Evolutionary conservation across 2,888 invertebrate species (phyloP).

Genomic region (Macrophya annulata): DNA sequence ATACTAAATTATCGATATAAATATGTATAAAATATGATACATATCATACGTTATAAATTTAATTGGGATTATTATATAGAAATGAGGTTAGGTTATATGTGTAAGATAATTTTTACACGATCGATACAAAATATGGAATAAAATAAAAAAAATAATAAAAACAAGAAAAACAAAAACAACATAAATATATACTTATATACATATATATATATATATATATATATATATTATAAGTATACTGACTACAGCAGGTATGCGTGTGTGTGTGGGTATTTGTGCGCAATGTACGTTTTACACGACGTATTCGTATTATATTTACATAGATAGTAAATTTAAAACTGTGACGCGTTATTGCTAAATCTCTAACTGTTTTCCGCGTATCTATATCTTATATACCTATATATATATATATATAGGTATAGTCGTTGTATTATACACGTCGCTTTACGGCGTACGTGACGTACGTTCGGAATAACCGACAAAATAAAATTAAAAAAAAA

Average conservation of each 20-base stretch:
- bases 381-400: neutral
- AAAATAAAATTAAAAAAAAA: no score
- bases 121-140: no score
- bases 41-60: neutral
- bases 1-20: neutral
- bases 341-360: neutral
- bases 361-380: neutral
- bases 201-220: neutral
- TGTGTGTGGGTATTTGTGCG: no score
- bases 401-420: neutral
- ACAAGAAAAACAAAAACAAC: neutral
- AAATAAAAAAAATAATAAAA: neutral
- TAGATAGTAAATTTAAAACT: neutral
- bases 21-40: no score
- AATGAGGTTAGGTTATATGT: no score
- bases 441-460: neutral
- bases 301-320: neutral
- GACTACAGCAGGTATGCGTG: no score
- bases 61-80: no score
- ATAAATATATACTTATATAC: neutral
- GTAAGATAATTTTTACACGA: no score
- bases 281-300: no score
- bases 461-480: neutral
- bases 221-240: no score
- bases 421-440: no score